These are phyloP conservation scores for Caretta caretta DNA, from an alignment of 2,113 vertebrate species.

Conservation along the genomic window DNA sequence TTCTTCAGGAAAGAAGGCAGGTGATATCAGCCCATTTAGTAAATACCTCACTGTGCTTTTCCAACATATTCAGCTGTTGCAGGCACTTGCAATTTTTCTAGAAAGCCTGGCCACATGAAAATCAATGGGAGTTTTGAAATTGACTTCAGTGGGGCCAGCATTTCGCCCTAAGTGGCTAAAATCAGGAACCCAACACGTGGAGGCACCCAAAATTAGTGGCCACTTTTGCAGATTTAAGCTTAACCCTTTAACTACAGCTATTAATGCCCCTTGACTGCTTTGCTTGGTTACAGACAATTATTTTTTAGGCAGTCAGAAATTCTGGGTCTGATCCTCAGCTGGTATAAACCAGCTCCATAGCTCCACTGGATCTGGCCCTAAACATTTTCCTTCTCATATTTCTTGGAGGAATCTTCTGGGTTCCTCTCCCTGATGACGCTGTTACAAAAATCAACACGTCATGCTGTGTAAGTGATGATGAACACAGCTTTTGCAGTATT, in stretches of 20 bases:
- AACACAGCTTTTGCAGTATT: background rate
- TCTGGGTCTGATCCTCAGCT: background rate
- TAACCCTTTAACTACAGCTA: background rate
- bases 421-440: background rate
- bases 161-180: background rate
- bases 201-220: background rate
- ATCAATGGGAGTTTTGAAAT: background rate
- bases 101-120: accelerated
- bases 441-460: background rate
- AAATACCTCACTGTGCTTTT: background rate
- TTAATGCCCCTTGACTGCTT: background rate
- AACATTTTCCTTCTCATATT: background rate
- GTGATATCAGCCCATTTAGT: background rate
- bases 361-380: background rate
- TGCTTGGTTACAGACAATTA: background rate
- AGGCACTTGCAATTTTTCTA: background rate
- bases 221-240: background rate
- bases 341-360: background rate
- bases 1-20: background rate
- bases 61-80: background rate
- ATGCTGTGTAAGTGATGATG: background rate
- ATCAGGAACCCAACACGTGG: background rate
- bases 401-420: background rate
- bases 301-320: background rate
- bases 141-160: background rate